Evolutionary conservation across 2,113 vertebrate species (phyloP).

Genomic region (Ciconia boyciana): DNA sequence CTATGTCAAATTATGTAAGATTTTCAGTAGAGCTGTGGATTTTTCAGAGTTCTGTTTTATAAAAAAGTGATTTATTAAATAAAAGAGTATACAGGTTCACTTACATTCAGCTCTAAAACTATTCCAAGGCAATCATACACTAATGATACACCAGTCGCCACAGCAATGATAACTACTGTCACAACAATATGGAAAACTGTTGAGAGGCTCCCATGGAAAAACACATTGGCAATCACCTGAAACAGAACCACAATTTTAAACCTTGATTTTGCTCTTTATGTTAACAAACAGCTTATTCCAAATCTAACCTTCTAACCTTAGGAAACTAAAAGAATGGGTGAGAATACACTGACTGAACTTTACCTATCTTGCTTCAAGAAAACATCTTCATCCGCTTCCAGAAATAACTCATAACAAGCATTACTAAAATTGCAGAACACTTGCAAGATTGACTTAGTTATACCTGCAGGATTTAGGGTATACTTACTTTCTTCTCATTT

Average conservation of each 20-base stretch:
- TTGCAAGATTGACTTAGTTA: neutral
- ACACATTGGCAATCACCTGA: slow-evolving; percentile 88
- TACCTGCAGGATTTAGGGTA: neutral
- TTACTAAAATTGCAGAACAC: neutral
- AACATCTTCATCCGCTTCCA: neutral
- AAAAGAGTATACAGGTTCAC: slow-evolving; percentile 48
- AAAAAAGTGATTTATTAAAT: neutral
- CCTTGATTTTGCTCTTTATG: neutral
- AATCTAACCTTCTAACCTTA: neutral
- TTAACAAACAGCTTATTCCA: neutral
- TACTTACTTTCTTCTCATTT: neutral
- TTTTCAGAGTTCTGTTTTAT: neutral
- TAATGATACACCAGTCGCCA: slow-evolving; percentile 80
- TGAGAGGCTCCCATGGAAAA: slow-evolving; percentile 82
- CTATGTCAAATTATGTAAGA: neutral
- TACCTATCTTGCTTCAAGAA: neutral
- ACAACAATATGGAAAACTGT: slow-evolving; percentile 75
- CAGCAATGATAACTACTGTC: slow-evolving; percentile 79
- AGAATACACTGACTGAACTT: neutral
- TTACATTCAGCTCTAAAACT: slow-evolving; percentile 93
- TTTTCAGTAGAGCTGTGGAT: neutral
- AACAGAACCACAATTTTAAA: slow-evolving; percentile 57
- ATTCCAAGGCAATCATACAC: slow-evolving; percentile 88
- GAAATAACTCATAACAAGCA: neutral
- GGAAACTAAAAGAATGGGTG: neutral